A percentile compares a stretch with the other conserved stretches of the same genome.
phyloP scores from a whole-genome alignment of 2,113 vertebrate genomes.

The Psittacara wagleri region DNA sequence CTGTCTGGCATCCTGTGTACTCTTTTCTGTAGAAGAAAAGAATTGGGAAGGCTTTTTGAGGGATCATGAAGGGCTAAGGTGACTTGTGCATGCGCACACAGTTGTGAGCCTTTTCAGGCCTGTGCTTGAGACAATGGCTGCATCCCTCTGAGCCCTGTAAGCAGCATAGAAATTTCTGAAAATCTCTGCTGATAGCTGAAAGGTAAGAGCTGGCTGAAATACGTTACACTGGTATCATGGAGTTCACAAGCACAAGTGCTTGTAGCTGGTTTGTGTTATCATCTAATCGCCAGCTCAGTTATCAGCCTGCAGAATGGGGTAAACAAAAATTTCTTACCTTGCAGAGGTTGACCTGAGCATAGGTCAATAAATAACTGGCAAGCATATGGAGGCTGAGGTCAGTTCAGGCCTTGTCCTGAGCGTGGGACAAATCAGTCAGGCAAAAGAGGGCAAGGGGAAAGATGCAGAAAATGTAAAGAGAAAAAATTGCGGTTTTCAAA shows the following conservation, averaged over 20 bases:
- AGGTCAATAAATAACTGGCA: background rate
- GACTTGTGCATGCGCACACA: background rate
- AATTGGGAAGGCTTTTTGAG: background rate
- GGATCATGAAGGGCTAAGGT: background rate
- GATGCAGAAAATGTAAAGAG: background rate
- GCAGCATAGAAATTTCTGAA: background rate
- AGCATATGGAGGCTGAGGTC: background rate
- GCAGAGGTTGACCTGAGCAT: background rate
- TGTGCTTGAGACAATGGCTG: background rate
- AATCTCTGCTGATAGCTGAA: background rate
- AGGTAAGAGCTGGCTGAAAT: background rate
- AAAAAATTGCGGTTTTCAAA: background rate
- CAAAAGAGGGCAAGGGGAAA: background rate
- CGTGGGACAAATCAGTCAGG: background rate
- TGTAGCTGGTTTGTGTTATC: background rate
- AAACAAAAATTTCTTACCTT: background rate
- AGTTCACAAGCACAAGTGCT: background rate
- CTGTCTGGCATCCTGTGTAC: background rate
- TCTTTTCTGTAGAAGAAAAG: background rate
- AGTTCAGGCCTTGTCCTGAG: background rate
- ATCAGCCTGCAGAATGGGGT: background rate
- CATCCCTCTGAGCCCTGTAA: background rate
- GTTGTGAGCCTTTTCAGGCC: background rate
- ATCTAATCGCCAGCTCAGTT: background rate
- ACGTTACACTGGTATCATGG: fast-evolving